These are phyloP conservation scores for Odontothrips loti DNA, from an alignment of 2,888 invertebrate species.

Conservation along the genomic window DNA sequence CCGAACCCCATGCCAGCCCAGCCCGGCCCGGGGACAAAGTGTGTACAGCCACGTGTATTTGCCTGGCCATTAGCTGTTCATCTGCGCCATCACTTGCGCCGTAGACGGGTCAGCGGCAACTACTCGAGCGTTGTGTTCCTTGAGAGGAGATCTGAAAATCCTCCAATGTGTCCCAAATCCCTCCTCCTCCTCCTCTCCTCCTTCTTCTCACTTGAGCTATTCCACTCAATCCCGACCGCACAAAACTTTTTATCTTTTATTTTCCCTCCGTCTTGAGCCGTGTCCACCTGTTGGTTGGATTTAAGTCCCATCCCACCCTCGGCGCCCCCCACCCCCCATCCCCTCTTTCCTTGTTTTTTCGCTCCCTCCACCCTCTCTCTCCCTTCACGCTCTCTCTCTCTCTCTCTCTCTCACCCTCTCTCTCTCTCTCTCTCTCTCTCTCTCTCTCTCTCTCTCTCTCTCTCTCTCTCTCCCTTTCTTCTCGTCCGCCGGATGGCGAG, in stretches of 20 bases:
- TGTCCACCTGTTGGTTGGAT: constrained; percentile 33
- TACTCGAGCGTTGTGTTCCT: not conserved
- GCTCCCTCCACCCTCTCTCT: not conserved
- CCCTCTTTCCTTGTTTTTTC: constrained; percentile 44
- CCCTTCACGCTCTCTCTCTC: not conserved
- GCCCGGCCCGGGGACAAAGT: not conserved
- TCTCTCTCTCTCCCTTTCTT: not conserved
- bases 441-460: constrained; percentile 29
- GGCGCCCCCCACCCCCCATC: not conserved
- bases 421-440: not conserved
- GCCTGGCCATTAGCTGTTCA: not conserved
- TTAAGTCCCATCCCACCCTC: constrained; percentile 29
- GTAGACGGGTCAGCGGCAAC: not conserved
- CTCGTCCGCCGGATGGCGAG: too few relatives aligned
- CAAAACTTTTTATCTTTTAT: constrained; percentile 5
- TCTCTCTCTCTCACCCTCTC: not conserved
- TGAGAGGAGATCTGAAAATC: not conserved
- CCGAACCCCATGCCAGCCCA: not conserved
- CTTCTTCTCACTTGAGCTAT: too few relatives aligned
- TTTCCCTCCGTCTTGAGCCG: constrained; percentile 12
- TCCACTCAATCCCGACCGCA: constrained; percentile 30
- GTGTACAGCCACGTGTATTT: not conserved
- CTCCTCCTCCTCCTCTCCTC: not conserved
- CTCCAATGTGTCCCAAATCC: constrained; percentile 13
- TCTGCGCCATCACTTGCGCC: not conserved